Evolutionary conservation across 1,140 invertebrate genomes (phyloP).

Genomic region (Drosophila melanica): DNA sequence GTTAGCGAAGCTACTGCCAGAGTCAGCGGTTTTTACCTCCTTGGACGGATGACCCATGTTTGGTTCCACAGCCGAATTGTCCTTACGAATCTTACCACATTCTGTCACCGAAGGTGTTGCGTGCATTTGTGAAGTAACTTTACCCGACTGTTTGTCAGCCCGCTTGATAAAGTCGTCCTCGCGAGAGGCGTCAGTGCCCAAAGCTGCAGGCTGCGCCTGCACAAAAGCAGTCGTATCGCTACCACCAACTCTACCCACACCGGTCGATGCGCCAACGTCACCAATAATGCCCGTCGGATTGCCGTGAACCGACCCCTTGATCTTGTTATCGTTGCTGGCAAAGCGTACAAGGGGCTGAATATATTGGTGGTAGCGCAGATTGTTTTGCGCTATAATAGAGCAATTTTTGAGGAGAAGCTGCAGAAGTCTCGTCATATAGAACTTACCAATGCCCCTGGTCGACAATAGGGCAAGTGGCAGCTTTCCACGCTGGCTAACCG

Average conservation of each 20-base stretch:
- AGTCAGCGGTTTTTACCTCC: neutral
- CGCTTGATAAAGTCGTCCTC: neutral
- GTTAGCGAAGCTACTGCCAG: constrained; percentile 24
- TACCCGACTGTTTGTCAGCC: neutral
- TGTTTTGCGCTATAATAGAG: neutral
- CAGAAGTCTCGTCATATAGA: neutral
- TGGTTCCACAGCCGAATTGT: neutral
- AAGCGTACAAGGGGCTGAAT: constrained; percentile 15
- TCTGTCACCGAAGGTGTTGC: constrained; percentile 10
- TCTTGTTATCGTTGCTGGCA: constrained; percentile 23
- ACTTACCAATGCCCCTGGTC: constrained; percentile 24
- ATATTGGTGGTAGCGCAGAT: neutral
- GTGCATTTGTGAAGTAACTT: constrained; percentile 17
- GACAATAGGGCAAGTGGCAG: neutral
- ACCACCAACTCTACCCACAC: neutral
- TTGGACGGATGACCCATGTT: constrained; percentile 1
- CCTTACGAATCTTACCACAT: constrained; percentile 4
- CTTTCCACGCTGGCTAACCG: constrained; percentile 12
- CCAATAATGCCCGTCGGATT: constrained; percentile 25
- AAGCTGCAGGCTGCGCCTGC: constrained; percentile 6
- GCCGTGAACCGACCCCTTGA: neutral
- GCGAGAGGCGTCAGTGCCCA: neutral
- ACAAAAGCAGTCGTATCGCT: neutral
- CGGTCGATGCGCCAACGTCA: neutral
- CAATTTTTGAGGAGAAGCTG: neutral